A percentile compares a stretch with the other conserved stretches of the same genome.
Conservation (phyloP, 2,888 invertebrate species). For the Drosophila nr. fundita region DNA sequence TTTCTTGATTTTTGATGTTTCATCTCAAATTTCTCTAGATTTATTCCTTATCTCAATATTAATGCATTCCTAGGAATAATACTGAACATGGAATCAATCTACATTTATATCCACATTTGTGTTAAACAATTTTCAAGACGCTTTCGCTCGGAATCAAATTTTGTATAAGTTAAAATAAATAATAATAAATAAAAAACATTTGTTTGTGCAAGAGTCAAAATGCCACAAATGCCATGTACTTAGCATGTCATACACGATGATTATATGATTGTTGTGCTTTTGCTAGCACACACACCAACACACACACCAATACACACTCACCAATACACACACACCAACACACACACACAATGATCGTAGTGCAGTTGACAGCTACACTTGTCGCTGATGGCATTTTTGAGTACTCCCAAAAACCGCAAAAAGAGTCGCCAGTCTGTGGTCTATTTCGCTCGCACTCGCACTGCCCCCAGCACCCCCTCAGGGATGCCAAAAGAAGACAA, state of each 20-base stretch:
- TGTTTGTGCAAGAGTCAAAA: background rate
- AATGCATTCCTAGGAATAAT: background rate
- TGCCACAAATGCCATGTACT: background rate
- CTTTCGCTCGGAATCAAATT: background rate
- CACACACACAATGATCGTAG: slow-evolving; percentile 40
- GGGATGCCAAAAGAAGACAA: background rate
- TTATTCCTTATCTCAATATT: background rate
- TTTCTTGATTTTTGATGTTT: background rate
- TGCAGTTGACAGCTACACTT: slow-evolving; percentile 61
- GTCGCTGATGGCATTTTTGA: slow-evolving; percentile 20
- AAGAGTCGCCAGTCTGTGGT: slow-evolving; percentile 3
- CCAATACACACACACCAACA: slow-evolving; percentile 2
- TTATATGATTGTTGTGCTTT: slow-evolving; percentile 3
- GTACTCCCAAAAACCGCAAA: slow-evolving; percentile 1
- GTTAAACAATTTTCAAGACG: background rate
- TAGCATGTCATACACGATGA: background rate
- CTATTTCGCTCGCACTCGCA: background rate
- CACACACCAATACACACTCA: background rate
- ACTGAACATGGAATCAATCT: background rate
- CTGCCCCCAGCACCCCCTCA: no score
- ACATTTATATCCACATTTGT: background rate
- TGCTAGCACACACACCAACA: slow-evolving; percentile 11
- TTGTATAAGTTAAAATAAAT: background rate
- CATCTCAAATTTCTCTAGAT: background rate
- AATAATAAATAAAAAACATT: background rate